Percentiles rank a stretch among this genome's conserved stretches.
Evolutionary conservation across 2,113 vertebrate genomes (phyloP).

Genomic region (Nothobranchius kuhntae): DNA sequence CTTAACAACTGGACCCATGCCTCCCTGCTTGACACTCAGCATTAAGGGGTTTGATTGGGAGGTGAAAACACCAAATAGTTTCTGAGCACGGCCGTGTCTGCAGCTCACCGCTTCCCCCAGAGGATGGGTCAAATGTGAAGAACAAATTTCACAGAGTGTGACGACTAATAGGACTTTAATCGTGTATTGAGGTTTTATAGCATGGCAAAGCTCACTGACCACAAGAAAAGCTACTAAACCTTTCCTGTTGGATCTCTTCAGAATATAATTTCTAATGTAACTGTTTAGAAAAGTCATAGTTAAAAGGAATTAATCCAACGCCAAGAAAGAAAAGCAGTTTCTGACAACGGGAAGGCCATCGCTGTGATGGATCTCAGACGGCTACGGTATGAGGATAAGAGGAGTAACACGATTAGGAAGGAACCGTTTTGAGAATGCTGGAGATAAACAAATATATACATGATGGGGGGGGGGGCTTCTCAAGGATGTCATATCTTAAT

Average conservation of each 20-base stretch:
- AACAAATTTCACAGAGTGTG: too few species aligned
- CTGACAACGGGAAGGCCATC: neutral
- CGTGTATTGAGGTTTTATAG: neutral
- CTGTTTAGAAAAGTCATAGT: neutral
- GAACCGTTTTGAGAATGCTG: slow-evolving; percentile 48
- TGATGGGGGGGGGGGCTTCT: slow-evolving; percentile 52
- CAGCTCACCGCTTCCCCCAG: too few species aligned
- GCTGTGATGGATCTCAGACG: neutral
- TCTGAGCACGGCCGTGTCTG: too few species aligned
- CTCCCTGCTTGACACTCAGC: too few species aligned
- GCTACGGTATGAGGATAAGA: slow-evolving; percentile 7
- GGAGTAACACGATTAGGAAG: slow-evolving; percentile 33
- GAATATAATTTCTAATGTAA: neutral
- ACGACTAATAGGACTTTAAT: too few species aligned
- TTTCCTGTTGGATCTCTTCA: slow-evolving; percentile 8
- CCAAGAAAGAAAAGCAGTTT: slow-evolving; percentile 9
- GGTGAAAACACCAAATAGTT: too few species aligned
- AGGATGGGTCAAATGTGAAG: too few species aligned
- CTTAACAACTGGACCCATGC: too few species aligned
- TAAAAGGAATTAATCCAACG: slow-evolving; percentile 13
- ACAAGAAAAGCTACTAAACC: neutral
- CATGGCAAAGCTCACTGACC: slow-evolving; percentile 3
- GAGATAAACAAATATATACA: slow-evolving; percentile 61
- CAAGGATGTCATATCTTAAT: slow-evolving; percentile 81
- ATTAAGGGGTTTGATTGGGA: too few species aligned